Conservation (phyloP, 2,888 invertebrate genomes). For the Aphidoletes aphidimyza region DNA sequence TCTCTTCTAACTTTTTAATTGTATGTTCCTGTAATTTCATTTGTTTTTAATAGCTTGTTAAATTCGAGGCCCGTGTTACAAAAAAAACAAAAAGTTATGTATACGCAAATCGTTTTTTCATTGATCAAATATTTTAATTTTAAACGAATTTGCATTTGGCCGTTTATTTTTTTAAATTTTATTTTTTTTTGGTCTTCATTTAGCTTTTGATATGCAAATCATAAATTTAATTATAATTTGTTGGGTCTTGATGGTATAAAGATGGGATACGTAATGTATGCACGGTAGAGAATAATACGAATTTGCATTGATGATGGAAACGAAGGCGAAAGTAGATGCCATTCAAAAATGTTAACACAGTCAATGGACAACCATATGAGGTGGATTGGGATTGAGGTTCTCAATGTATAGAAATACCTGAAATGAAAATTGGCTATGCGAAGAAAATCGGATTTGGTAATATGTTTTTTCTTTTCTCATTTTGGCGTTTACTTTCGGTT, state of each 20-base stretch:
- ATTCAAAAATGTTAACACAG: no score
- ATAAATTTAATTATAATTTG: slow-evolving; percentile 3
- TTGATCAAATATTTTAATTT: not conserved
- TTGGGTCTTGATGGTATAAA: not conserved
- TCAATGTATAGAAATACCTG: not conserved
- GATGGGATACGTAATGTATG: no score
- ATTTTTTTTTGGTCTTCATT: not conserved
- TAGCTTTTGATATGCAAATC: not conserved
- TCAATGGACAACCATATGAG: no score
- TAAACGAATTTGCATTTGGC: not conserved
- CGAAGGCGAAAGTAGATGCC: no score
- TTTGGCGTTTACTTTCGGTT: not conserved
- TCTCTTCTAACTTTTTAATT: no score
- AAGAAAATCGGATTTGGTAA: not conserved
- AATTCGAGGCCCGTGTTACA: no score
- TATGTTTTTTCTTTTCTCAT: not conserved
- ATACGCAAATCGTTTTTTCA: not conserved
- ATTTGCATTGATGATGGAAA: no score
- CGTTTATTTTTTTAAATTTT: no score
- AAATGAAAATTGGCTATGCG: not conserved
- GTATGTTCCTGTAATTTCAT: no score
- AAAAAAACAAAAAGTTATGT: not conserved
- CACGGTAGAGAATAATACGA: no score
- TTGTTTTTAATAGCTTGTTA: no score
- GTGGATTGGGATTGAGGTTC: no score